Evolutionary conservation across 2,888 invertebrate genomes (phyloP).

Genomic region (Nineta flava): DNA sequence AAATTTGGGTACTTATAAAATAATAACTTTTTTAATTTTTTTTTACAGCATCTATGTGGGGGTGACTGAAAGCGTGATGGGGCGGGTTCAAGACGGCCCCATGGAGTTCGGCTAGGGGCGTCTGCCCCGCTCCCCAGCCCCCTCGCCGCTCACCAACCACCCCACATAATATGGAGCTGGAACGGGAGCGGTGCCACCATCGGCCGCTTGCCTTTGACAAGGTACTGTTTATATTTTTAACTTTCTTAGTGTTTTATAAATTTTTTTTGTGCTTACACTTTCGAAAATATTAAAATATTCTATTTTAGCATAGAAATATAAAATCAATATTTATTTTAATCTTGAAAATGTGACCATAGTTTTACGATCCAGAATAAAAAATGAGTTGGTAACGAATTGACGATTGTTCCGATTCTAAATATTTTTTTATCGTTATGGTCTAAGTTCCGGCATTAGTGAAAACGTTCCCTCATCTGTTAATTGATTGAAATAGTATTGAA

Average conservation of each 20-base stretch:
- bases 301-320: no score
- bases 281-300: no score
- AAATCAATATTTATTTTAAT: no score
- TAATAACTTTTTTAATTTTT: conserved; percentile 10
- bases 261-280: no score
- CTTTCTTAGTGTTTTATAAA: not conserved
- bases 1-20: not conserved
- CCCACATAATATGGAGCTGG: conserved; percentile 26
- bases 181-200: conserved; percentile 24
- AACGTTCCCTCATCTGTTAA: no score
- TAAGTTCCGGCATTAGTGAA: no score
- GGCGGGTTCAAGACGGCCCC: conserved; percentile 73
- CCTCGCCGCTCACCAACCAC: conserved; percentile 35
- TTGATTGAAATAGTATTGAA: no score
- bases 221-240: conserved; percentile 28
- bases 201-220: conserved; percentile 62
- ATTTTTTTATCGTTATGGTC: no score
- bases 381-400: no score
- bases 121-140: conserved; percentile 48
- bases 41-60: conserved; percentile 48
- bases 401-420: no score
- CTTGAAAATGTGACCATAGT: no score
- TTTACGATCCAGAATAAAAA: no score
- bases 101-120: conserved; percentile 75
- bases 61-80: conserved; percentile 64